Conservation (phyloP, 2,113 vertebrate genomes). For the Morone chrysops region DNA sequence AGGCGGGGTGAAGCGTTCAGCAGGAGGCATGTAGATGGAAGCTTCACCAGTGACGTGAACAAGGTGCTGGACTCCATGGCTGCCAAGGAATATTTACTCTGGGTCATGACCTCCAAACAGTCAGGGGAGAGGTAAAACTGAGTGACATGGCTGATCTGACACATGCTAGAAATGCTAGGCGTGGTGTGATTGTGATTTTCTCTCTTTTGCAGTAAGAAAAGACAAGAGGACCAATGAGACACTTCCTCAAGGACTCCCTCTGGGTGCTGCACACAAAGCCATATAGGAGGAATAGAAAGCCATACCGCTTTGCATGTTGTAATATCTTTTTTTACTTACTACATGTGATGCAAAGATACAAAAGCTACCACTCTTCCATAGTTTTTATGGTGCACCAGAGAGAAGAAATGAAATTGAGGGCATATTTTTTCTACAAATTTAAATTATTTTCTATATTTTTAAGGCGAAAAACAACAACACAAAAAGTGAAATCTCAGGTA, state of each 20-base stretch:
- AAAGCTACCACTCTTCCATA: slow-evolving; percentile 67
- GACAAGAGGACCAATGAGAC: slow-evolving; percentile 81
- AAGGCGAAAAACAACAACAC: slow-evolving; percentile 57
- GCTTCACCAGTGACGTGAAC: slow-evolving; percentile 96
- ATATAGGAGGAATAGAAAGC: slow-evolving; percentile 85
- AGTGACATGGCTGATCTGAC: neutral
- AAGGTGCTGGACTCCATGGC: slow-evolving; percentile 94
- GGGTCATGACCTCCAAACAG: slow-evolving; percentile 93
- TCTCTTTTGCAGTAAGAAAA: slow-evolving; percentile 82
- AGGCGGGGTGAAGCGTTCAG: slow-evolving; percentile 78
- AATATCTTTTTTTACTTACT: slow-evolving; percentile 53
- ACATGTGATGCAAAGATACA: slow-evolving; percentile 60
- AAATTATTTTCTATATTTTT: slow-evolving; percentile 81
- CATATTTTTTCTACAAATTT: slow-evolving; percentile 76
- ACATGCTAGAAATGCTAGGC: neutral
- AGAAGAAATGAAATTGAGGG: slow-evolving; percentile 35
- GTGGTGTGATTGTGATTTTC: slow-evolving; percentile 22
- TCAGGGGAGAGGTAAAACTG: slow-evolving; percentile 79
- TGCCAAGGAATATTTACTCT: slow-evolving; percentile 94
- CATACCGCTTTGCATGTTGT: slow-evolving; percentile 79
- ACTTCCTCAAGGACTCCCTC: slow-evolving; percentile 70
- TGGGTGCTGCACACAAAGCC: slow-evolving; percentile 70
- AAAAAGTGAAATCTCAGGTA: slow-evolving; percentile 72
- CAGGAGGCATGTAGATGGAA: slow-evolving; percentile 94
- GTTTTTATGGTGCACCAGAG: slow-evolving; percentile 51